Evolutionary conservation across 2,113 vertebrate genomes (phyloP), one percentile per base, ranked within the genome.

Genomic region (Meles meles): DNA sequence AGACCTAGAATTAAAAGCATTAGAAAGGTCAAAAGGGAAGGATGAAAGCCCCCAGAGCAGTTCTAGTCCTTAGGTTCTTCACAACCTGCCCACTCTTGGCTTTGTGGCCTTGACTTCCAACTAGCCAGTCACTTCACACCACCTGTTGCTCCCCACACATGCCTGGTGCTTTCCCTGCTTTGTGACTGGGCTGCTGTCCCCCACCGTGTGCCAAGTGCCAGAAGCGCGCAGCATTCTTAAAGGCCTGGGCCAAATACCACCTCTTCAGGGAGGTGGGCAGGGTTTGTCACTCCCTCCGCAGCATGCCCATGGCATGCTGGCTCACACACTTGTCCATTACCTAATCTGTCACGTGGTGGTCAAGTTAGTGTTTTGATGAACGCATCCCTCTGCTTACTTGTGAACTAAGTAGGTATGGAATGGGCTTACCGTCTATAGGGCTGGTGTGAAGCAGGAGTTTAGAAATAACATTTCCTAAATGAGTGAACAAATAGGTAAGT

Each of bases 171-270:
- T 49, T 80, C 39, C 77, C 81, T 92, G 44, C 65, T 59, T 31
- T 82, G 76, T 23, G 57, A 72, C 69, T 37, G 39, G 27, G 6
- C 34, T 27, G 13, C 87, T 92, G 69, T 25, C 29, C 61, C 76
- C 65, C 6, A 12, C 90, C 63, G 80, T 67, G 84, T 71, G 76
- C 92, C 90, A 92, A 92, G 88, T 96, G 87, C 95, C 92, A 93
- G 42, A 93, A 97, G 90, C 42, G 63, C 86, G 71, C 13, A 21
- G n/a, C 67, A 92, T 96, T 96, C 95, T 93, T 82, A 67, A 79
- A 44, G 65, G 86, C 87, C 87, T 93, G 83, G 92, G 71, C 76
- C 94, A 57, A 63, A 84, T 76, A n/a, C 82, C 55, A 9, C 27
- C 15, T 84, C 57, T 81, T 72, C 57, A 72, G 84, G n/a, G 95